Evolutionary conservation across 2,797 vertebrate genomes (phyloP).

Genomic region (Lepus oiostolus): DNA sequence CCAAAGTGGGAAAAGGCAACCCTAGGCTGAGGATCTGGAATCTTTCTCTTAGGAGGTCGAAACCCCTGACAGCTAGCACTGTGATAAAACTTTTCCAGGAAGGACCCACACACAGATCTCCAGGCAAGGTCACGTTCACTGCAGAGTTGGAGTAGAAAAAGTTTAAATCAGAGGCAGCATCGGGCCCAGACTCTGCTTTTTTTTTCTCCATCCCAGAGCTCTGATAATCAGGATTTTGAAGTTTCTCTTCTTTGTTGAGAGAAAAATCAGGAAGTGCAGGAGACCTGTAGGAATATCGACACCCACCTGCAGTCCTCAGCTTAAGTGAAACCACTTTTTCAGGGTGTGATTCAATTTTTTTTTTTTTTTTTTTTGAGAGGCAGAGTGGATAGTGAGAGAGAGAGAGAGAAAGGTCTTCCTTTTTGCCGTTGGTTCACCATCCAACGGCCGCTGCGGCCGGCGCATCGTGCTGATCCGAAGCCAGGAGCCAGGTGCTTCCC

Average conservation of each 20-base stretch:
- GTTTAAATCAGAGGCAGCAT: neutral
- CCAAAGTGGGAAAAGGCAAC: neutral
- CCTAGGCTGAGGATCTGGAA: neutral
- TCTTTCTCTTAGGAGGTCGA: constrained; percentile 12
- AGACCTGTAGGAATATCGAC: neutral
- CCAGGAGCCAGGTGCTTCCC: too few relatives aligned
- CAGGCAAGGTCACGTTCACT: neutral
- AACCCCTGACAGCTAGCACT: neutral
- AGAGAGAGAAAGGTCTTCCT: too few relatives aligned
- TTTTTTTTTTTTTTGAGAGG: too few relatives aligned
- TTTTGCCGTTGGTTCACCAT: too few relatives aligned
- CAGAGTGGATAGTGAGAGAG: too few relatives aligned
- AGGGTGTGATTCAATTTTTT: neutral
- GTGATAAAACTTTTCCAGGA: neutral
- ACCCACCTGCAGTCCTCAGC: neutral
- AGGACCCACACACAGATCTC: neutral
- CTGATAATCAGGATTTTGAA: neutral
- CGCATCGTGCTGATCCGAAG: too few relatives aligned
- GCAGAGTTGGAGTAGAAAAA: neutral
- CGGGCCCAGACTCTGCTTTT: neutral
- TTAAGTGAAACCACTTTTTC: constrained; percentile 21
- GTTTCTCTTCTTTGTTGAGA: neutral
- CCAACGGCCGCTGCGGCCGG: too few relatives aligned
- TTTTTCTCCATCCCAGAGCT: neutral
- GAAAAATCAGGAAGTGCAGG: neutral